Evolutionary conservation across 2,797 vertebrate genomes (phyloP).

Genomic region (Epinephelus coioides): DNA sequence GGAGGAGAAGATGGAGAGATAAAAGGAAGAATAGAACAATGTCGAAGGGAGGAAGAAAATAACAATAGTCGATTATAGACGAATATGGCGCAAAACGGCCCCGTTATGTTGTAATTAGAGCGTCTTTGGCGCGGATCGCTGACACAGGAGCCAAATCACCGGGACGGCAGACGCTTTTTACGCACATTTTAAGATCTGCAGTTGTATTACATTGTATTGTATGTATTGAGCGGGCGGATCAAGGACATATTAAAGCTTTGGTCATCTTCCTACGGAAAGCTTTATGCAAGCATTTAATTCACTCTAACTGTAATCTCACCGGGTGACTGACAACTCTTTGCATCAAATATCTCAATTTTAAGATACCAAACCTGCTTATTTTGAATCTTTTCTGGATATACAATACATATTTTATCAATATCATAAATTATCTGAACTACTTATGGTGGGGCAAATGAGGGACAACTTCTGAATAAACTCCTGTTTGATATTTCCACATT

Average conservation of each 20-base stretch:
- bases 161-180: slow-evolving; percentile 39
- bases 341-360: not conserved
- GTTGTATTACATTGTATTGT: slow-evolving; percentile 34
- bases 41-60: slow-evolving; percentile 74
- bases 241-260: slow-evolving; percentile 52
- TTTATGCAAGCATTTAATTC: slow-evolving; percentile 26
- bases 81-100: slow-evolving; percentile 70
- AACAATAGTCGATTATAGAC: slow-evolving; percentile 78
- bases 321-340: not conserved
- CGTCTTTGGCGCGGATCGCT: slow-evolving; percentile 47
- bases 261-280: slow-evolving; percentile 43
- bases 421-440: not conserved
- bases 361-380: not conserved
- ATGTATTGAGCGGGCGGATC: slow-evolving; percentile 49
- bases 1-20: slow-evolving; percentile 88
- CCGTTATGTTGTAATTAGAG: slow-evolving; percentile 72
- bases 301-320: not conserved
- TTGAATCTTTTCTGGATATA: not conserved
- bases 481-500: not conserved
- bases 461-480: not conserved
- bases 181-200: slow-evolving; percentile 53
- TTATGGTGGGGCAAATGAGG: accelerated
- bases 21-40: slow-evolving; percentile 82
- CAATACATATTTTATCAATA: not conserved
- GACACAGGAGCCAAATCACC: slow-evolving; percentile 48